Evolutionary conservation across 2,113 vertebrate genomes (phyloP), one percentile per base, ranked within the genome.

Genomic region (Chrysochloris asiatica): DNA sequence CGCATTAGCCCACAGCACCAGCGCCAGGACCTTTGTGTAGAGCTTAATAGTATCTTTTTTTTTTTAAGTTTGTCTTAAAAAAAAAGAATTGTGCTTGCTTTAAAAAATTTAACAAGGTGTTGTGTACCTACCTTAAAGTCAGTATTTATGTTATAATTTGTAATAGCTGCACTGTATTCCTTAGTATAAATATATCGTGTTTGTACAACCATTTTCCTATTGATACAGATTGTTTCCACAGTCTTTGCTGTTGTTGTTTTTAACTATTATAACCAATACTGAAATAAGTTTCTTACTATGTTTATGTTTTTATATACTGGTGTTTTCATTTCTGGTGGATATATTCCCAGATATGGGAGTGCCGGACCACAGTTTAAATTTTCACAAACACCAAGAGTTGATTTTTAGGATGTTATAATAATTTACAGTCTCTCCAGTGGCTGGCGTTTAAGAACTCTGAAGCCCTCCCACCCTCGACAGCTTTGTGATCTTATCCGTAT

Each of bases 381-480:
- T 79, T 89, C 38, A 73, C 89, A 96, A 91, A 95, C 82, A 86
- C 79, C 67, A 67, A 75, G 48, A 81, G 88, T 88, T 93, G 93
- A 89, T 80, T 93, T 93, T 91, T 48, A 75, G 48, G 3, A 28
- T 2, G 22, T 59, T 59, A 77, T 65, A 79, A 88, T 86, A 76
- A 93, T 85, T 89, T 48, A 52, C 59, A 83, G 59, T 45, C 73
- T 77, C 72, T 54, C 79, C 24, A 2, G 8, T 4, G 8, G 43
- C 67, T 4, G 8, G 43, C 67, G 76, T 87, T 54, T 0, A 59
- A 90, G 83, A 59, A 90, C 71, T 26, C 71, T 81, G n/a, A 86
- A 21, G 82, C 86, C 80, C 82, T 84, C 9, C 82, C 89, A 63
- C 76, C 45, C 89, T 71, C 6, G 26, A 76, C 63, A 63, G 76